These are phyloP conservation scores for Erythrolamprus reginae DNA, from an alignment of 2,113 vertebrate genomes.

Conservation along the genomic window DNA sequence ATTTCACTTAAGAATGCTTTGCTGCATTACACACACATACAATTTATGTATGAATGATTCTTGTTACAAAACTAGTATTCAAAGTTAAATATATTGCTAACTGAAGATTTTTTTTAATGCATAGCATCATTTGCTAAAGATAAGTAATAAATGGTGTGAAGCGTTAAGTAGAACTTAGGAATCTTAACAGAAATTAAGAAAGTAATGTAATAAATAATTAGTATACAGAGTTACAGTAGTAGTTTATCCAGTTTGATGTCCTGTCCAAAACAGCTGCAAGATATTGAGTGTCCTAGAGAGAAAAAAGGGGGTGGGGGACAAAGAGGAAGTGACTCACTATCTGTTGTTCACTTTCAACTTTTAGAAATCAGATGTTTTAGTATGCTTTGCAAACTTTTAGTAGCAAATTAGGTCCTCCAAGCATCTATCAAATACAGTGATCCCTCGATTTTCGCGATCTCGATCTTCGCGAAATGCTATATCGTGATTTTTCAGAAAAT, in stretches of 20 bases:
- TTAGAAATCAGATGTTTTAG: neutral
- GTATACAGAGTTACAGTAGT: neutral
- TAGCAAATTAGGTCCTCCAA: neutral
- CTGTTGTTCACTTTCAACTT: slow-evolving; percentile 5
- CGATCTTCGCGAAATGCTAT: no score
- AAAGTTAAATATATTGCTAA: neutral
- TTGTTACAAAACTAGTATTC: neutral
- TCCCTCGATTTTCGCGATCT: no score
- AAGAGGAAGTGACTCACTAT: slow-evolving; percentile 5
- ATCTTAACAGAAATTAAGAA: neutral
- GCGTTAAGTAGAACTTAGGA: neutral
- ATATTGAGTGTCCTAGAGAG: neutral
- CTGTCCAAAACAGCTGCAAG: slow-evolving; percentile 1
- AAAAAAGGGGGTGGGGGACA: neutral
- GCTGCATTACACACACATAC: no score
- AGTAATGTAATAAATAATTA: neutral
- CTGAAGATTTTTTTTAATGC: neutral
- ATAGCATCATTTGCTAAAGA: neutral
- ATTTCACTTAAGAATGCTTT: neutral
- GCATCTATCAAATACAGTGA: neutral
- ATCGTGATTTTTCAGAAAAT: no score
- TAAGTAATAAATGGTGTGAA: neutral
- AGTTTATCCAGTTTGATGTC: slow-evolving; percentile 9
- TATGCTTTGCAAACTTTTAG: neutral
- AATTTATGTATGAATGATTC: neutral